Evolutionary conservation across 1,140 invertebrate species (phyloP).

Genomic region (Eciton burchellii): DNA sequence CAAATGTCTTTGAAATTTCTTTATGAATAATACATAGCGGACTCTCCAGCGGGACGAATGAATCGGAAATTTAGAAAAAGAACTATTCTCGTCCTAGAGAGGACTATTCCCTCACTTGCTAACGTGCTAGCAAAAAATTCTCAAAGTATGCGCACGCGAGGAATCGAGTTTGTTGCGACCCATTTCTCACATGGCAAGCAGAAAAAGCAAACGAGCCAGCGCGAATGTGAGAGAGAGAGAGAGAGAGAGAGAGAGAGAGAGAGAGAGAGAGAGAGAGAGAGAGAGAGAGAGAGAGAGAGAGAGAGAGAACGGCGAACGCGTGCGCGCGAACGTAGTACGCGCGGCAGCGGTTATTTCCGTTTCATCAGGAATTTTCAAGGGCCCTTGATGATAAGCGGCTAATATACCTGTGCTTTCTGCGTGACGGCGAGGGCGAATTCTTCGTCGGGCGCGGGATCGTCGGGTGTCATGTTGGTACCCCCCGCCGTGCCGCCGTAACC

Average conservation of each 20-base stretch:
- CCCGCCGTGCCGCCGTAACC: slow-evolving; percentile 52
- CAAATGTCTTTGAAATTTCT: background rate
- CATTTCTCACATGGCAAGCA: slow-evolving; percentile 14
- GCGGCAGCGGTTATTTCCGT: no score
- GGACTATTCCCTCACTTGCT: background rate
- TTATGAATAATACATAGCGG: background rate
- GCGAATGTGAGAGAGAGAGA: no score
- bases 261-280: no score
- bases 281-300: no score
- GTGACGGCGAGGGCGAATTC: slow-evolving; percentile 75
- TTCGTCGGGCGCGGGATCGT: slow-evolving; percentile 77
- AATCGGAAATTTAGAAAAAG: background rate
- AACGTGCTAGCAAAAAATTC: background rate
- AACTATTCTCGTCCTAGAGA: background rate
- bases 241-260: no score
- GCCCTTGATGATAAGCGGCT: slow-evolving; percentile 2
- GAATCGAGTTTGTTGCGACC: slow-evolving; percentile 6
- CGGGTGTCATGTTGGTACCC: slow-evolving; percentile 76
- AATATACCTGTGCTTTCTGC: slow-evolving; percentile 76
- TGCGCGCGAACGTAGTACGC: background rate
- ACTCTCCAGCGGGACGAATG: background rate
- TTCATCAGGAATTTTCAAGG: slow-evolving; percentile 38
- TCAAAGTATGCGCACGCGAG: background rate
- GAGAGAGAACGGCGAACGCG: background rate
- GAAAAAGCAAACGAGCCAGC: no score